Percentiles rank a stretch among this genome's conserved stretches.
Evolutionary conservation across 1,140 invertebrate genomes (phyloP).

Genomic region (Chelonus insularis): DNA sequence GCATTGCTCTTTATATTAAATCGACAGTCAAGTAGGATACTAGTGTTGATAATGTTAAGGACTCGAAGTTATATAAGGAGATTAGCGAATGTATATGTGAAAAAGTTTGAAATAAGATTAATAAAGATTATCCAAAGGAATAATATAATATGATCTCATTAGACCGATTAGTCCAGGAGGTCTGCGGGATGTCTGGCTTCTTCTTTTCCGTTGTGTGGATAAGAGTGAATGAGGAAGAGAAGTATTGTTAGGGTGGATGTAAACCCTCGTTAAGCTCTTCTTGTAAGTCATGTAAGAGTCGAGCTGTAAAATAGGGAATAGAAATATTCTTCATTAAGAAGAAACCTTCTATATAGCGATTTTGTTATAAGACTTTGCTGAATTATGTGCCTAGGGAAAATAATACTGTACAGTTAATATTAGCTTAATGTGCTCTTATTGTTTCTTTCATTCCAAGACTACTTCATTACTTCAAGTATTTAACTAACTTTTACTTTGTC

Average conservation of each 20-base stretch:
- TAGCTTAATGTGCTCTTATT: too few species aligned
- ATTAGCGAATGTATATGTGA: constrained; percentile 26
- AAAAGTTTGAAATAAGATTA: constrained; percentile 53
- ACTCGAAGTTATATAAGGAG: too few species aligned
- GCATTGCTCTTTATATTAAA: too few species aligned
- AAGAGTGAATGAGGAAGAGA: constrained; percentile 26
- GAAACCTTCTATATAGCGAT: too few species aligned
- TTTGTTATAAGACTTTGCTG: too few species aligned
- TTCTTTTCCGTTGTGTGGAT: constrained; percentile 23
- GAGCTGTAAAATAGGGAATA: constrained; percentile 17
- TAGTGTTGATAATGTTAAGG: too few species aligned
- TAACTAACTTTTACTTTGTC: too few species aligned
- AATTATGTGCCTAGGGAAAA: too few species aligned
- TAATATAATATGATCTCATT: constrained; percentile 60
- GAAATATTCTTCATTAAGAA: constrained; percentile 12
- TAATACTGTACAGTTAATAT: too few species aligned
- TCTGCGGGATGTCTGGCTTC: constrained; percentile 57
- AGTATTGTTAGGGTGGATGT: constrained; percentile 31
- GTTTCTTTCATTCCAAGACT: too few species aligned
- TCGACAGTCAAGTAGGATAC: too few species aligned
- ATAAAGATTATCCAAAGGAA: constrained; percentile 58
- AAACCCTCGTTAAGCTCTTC: constrained; percentile 46
- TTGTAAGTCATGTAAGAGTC: constrained; percentile 34
- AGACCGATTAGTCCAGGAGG: constrained; percentile 55
- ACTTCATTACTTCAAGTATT: too few species aligned